phyloP scores from a whole-genome alignment of 2,113 vertebrate genomes.

The Zeus faber region DNA sequence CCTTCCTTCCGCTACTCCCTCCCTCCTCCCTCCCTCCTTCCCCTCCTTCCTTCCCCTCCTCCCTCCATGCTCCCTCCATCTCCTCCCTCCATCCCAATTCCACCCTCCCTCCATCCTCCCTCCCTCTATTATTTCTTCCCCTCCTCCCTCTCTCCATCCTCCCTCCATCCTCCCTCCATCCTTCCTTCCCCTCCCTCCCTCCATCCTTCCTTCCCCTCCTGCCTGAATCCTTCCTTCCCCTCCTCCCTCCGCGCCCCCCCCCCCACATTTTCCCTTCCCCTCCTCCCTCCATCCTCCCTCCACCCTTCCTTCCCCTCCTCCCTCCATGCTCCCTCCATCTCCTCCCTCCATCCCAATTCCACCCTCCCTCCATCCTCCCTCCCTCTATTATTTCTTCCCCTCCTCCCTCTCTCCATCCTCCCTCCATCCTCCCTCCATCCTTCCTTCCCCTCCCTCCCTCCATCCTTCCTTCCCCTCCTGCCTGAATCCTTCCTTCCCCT shows the following conservation, averaged over 20 bases:
- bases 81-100: background rate
- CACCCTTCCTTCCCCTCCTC: background rate
- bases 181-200: background rate
- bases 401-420: conserved; percentile 1
- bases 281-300: background rate
- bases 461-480: too few relatives aligned
- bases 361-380: too few relatives aligned
- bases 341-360: background rate
- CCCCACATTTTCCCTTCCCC: too few relatives aligned
- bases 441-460: background rate
- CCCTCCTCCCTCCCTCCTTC: background rate
- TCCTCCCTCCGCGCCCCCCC: background rate
- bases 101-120: background rate
- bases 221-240: background rate
- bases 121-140: too few relatives aligned
- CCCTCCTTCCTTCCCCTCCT: background rate
- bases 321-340: too few relatives aligned
- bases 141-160: background rate
- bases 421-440: conserved; percentile 4
- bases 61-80: background rate
- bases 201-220: conserved; percentile 13
- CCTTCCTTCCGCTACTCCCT: too few relatives aligned
- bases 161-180: conserved; percentile 19
- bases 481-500: too few relatives aligned
- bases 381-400: too few relatives aligned